phyloP scores from a whole-genome alignment of 2,797 vertebrate genomes.

The Psittacula echo region DNA sequence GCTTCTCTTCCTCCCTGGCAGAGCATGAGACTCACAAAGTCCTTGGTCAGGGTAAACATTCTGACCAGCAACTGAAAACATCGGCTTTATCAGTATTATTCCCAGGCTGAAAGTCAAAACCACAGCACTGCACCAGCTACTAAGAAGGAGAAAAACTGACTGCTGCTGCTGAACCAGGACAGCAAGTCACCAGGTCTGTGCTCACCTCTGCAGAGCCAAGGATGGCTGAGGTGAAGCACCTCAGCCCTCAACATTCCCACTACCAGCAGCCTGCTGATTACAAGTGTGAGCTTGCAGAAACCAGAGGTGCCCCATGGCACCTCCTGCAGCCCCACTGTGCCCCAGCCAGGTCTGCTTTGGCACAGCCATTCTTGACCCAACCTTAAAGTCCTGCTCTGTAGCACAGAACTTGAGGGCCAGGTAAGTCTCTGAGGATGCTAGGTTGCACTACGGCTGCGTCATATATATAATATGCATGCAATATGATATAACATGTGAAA shows the following conservation, averaged over 20 bases:
- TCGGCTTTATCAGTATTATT: too few species aligned
- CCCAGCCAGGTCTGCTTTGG: not conserved
- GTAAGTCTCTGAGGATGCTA: not conserved
- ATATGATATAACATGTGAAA: not conserved
- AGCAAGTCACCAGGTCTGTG: not conserved
- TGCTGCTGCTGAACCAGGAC: too few species aligned
- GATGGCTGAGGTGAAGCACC: not conserved
- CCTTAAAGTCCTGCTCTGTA: not conserved
- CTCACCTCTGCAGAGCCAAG: not conserved
- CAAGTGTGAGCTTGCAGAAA: not conserved
- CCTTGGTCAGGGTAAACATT: too few species aligned
- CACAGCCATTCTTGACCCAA: not conserved
- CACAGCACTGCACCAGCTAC: too few species aligned
- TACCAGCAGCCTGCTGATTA: not conserved
- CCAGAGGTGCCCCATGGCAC: not conserved
- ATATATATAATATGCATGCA: too few species aligned
- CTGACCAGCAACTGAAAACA: too few species aligned
- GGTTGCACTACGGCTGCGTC: not conserved
- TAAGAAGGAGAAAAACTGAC: too few species aligned
- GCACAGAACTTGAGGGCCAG: accelerated
- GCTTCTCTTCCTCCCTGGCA: too few species aligned
- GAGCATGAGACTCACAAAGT: too few species aligned
- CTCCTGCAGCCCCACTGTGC: not conserved
- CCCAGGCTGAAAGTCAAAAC: too few species aligned
- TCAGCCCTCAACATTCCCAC: not conserved